These are phyloP conservation scores for Pinna nobilis DNA, from an alignment of 1,140 invertebrate species.

Conservation along the genomic window DNA sequence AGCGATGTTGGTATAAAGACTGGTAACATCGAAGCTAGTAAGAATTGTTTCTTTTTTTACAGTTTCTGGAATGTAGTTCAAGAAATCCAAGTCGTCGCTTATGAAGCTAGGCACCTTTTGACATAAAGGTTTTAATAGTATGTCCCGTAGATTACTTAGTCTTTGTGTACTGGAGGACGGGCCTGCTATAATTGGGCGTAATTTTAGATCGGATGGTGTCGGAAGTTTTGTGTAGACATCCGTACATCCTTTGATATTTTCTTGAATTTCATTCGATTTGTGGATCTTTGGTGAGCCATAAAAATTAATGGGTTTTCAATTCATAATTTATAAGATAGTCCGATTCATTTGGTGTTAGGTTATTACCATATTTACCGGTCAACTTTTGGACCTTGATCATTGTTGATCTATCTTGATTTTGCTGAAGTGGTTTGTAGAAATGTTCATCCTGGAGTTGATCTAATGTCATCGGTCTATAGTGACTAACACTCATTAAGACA, in stretches of 20 bases:
- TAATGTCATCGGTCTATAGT: no score
- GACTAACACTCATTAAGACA: no score
- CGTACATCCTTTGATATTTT: neutral
- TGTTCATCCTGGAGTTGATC: no score
- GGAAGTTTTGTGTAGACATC: conserved; percentile 5
- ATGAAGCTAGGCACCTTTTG: neutral
- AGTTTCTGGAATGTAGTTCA: conserved; percentile 5
- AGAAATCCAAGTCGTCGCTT: neutral
- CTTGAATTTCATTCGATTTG: conserved; percentile 11
- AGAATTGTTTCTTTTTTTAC: conserved; percentile 2
- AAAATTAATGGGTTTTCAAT: conserved; percentile 14
- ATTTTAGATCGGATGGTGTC: conserved; percentile 8
- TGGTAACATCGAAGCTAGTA: conserved; percentile 13
- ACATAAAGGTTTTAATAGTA: conserved; percentile 28
- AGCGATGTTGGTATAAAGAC: conserved; percentile 27
- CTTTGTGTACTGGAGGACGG: conserved; percentile 3
- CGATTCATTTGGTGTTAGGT: neutral
- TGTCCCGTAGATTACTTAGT: conserved; percentile 11
- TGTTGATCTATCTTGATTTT: neutral
- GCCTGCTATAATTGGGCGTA: conserved; percentile 16
- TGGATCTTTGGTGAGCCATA: conserved; percentile 25
- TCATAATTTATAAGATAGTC: neutral
- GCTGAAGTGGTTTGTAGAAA: no score
- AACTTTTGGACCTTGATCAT: neutral
- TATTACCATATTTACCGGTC: neutral